Evolutionary conservation across 2,113 vertebrate genomes (phyloP).

Genomic region (Scomber colias): DNA sequence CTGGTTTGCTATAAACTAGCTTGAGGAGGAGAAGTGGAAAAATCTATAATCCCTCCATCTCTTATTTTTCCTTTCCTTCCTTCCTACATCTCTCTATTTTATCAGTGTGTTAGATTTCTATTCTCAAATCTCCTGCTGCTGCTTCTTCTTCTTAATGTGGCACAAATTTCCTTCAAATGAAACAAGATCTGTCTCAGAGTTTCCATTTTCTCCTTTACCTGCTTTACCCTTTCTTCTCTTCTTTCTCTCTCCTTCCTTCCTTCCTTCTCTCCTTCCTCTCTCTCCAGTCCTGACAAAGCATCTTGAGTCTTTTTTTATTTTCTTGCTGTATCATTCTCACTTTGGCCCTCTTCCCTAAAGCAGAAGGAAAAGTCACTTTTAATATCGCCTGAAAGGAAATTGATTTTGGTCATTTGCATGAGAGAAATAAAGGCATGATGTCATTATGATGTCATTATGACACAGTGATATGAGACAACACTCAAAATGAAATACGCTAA

Average conservation of each 20-base stretch:
- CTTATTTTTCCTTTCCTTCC: not conserved
- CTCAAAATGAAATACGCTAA: not conserved
- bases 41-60: slow-evolving; percentile 12
- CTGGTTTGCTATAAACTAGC: slow-evolving; percentile 13
- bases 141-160: no score
- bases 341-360: slow-evolving; percentile 20
- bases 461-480: not conserved
- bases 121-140: not conserved
- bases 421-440: not conserved
- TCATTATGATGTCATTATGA: not conserved
- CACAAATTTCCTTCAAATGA: no score
- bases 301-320: not conserved
- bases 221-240: not conserved
- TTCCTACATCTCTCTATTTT: not conserved
- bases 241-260: not conserved
- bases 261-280: not conserved
- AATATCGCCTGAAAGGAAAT: slow-evolving; percentile 4
- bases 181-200: no score
- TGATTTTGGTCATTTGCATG: slow-evolving; percentile 18
- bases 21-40: not conserved
- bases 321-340: slow-evolving; percentile 33
- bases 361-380: not conserved
- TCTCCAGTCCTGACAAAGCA: slow-evolving; percentile 24
- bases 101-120: not conserved
- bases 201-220: no score